Conservation (phyloP, 2,797 vertebrate genomes). For the Nyctalus aviator region DNA sequence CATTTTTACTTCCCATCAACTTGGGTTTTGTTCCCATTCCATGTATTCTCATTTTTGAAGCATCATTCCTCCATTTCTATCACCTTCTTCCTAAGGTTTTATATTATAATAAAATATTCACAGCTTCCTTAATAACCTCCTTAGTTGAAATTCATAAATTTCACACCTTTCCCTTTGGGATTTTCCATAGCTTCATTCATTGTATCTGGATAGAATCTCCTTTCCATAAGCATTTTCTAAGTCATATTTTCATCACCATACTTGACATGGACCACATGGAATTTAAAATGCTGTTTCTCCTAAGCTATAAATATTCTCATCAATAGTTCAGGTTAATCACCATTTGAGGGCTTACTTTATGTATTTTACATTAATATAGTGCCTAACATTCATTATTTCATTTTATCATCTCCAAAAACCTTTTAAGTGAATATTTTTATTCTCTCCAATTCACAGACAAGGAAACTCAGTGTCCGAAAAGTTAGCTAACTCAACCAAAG, state of each 20-base stretch:
- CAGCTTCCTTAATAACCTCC: neutral
- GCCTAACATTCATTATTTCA: neutral
- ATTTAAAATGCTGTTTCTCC: constrained; percentile 26
- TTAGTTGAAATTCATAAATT: neutral
- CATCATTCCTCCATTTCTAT: constrained; percentile 1
- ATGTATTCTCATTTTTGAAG: neutral
- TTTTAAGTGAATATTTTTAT: constrained; percentile 23
- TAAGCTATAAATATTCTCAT: constrained; percentile 32
- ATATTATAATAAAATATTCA: neutral
- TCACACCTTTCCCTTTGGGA: neutral
- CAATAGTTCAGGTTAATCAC: constrained; percentile 20
- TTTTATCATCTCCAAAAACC: constrained; percentile 13
- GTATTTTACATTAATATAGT: constrained; percentile 20
- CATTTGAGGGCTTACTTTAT: neutral
- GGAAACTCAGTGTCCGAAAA: neutral
- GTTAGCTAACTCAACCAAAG: neutral
- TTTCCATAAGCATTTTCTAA: neutral
- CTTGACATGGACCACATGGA: neutral
- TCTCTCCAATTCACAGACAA: neutral
- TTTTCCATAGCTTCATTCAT: neutral
- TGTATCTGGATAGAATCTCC: neutral
- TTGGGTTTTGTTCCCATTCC: neutral
- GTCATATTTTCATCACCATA: neutral
- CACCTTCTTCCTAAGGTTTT: neutral
- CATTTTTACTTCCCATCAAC: neutral